A percentile compares a stretch with the other conserved stretches of the same genome.
Evolutionary conservation across 2,113 vertebrate species (phyloP).

Genomic region (Vulpes ferrilata): DNA sequence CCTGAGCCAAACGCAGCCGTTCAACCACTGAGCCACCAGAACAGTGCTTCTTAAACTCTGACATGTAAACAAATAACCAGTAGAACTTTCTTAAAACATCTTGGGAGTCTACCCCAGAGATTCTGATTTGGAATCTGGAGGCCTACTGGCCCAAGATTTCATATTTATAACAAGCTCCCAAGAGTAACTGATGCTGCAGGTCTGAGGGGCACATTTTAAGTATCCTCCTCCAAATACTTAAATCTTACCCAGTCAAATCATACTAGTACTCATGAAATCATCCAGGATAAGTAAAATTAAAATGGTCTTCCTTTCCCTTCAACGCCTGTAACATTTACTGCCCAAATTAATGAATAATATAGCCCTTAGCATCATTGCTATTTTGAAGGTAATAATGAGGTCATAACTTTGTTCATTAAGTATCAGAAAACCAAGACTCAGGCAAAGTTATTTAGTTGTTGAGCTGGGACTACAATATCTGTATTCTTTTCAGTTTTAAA

Average conservation of each 20-base stretch:
- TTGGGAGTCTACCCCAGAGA: background rate
- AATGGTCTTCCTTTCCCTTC: background rate
- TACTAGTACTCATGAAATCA: background rate
- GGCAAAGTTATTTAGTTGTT: background rate
- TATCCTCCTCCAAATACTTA: background rate
- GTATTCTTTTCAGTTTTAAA: constrained; percentile 58
- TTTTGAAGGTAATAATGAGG: constrained; percentile 32
- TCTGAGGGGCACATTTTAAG: constrained; percentile 2
- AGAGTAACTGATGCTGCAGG: background rate
- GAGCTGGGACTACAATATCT: background rate
- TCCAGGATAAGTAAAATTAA: constrained; percentile 15
- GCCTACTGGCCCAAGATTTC: background rate
- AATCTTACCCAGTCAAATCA: constrained; percentile 16
- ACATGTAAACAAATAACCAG: background rate
- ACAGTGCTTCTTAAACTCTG: constrained; percentile 18
- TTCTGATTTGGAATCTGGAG: constrained; percentile 15
- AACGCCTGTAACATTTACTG: background rate
- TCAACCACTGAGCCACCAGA: background rate
- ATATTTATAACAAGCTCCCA: background rate
- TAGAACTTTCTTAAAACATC: constrained; percentile 23
- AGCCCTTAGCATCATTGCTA: background rate
- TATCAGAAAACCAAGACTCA: constrained; percentile 37
- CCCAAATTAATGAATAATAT: background rate
- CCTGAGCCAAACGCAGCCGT: too few relatives aligned
- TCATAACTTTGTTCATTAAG: constrained; percentile 33